Conservation (phyloP, 2,888 invertebrate genomes). For the Cepaea hortensis region DNA sequence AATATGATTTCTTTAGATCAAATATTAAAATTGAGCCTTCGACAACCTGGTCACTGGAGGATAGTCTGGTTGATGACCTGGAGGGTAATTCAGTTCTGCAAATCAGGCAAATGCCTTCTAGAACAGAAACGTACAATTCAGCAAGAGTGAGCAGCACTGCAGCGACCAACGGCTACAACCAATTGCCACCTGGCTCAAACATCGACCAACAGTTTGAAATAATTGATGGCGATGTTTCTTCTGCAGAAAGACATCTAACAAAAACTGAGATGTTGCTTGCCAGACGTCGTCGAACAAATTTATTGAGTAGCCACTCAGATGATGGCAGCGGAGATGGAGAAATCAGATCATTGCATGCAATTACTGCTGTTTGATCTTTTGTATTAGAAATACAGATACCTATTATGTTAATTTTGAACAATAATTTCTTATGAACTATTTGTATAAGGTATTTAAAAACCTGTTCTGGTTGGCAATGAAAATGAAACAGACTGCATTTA, state of each 20-base stretch:
- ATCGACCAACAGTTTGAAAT: neutral
- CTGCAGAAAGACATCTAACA: slow-evolving; percentile 58
- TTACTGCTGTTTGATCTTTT: slow-evolving; percentile 57
- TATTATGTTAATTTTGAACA: neutral
- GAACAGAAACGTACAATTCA: slow-evolving; percentile 7
- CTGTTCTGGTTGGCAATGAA: no score
- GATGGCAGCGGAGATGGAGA: slow-evolving; percentile 37
- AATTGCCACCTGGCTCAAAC: neutral
- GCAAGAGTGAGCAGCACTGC: neutral
- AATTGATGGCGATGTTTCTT: slow-evolving; percentile 31
- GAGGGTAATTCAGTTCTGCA: neutral
- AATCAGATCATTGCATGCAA: slow-evolving; percentile 50
- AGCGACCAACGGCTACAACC: neutral
- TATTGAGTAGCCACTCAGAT: slow-evolving; percentile 45
- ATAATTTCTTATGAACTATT: neutral
- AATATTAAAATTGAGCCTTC: slow-evolving; percentile 43
- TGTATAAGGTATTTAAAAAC: neutral
- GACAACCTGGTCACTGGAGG: slow-evolving; percentile 31
- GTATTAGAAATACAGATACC: neutral
- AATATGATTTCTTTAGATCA: slow-evolving; percentile 36
- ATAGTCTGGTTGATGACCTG: slow-evolving; percentile 12
- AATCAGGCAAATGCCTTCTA: neutral
- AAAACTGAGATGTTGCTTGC: slow-evolving; percentile 75
- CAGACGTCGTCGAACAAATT: slow-evolving; percentile 60
- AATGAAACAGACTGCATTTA: no score